Evolutionary conservation across 64 coral and sea anemone species (phyloP), one percentile per base, ranked within the genome.

Genomic region (Porites australiensis): DNA sequence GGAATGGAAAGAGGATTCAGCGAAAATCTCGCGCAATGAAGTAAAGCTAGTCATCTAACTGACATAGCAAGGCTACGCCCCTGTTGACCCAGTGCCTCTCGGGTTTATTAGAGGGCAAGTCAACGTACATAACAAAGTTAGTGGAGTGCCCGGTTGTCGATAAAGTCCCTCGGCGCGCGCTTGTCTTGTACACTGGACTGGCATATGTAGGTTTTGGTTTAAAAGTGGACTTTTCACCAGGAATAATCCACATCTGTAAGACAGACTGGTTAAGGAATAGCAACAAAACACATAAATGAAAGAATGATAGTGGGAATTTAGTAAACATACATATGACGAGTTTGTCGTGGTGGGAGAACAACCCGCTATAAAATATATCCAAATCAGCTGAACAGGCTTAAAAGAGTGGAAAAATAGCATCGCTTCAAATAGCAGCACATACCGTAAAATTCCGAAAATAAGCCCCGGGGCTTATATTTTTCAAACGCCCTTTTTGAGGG

Each of bases 81-180:
- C 98, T 88, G 54, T 99, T 99, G 53, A 99, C 94, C 98, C 98
- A 99, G 80, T 99, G 94, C 65, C 94, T 93, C 64, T 89, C 94
- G 43, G 94, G 91, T 80, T 94, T 92, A 37, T 94, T 89, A 5
- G 98, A 99, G 8, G 98, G 98, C 4, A 99, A 11, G 58, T 91
- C 94, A 53, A 99, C 89, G 50, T 96, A 99, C 78, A 99, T 93
- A 57, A 99, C 98, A 91, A 99, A 99, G 71, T 99, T 99, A 2
- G 98, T 99, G 3, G 98, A 99, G 77, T 99, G 98, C 11, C 98
- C 98, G 13, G 98, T 99, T 0, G 98, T 99, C 7, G 98, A 99
- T 62, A 99, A 83, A 37, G 98, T 99, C 49, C 98, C 98, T 10
- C 98, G 91, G 50, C 98, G 86, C 2, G 94, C 98, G 72, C 98